phyloP scores from a whole-genome alignment of 2,797 vertebrate genomes.

The Coregonus ussuriensis region DNA sequence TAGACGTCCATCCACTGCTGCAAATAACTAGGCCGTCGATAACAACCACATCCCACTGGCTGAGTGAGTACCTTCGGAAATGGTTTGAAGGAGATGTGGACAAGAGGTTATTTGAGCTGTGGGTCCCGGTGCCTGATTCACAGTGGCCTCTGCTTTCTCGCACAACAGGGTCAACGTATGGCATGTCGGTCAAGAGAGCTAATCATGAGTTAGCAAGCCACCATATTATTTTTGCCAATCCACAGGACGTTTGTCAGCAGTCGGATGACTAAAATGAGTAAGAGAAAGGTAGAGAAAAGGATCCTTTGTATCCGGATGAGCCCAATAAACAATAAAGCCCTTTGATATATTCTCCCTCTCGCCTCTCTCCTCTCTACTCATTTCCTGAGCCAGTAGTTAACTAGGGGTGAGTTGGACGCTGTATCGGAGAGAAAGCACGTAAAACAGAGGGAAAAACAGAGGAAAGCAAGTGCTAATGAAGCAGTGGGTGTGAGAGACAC shows the following conservation, averaged over 20 bases:
- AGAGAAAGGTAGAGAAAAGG: not conserved
- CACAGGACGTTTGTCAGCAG: conserved; percentile 36
- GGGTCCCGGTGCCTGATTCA: conserved; percentile 5
- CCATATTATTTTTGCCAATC: conserved; percentile 22
- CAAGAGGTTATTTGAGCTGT: not conserved
- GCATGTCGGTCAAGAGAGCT: not conserved
- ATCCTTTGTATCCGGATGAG: conserved; percentile 14
- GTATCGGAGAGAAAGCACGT: not conserved
- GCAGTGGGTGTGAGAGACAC: not conserved
- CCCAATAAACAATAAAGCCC: conserved; percentile 7
- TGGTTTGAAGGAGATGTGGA: not conserved
- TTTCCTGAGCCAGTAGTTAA: not conserved
- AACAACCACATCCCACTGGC: not conserved
- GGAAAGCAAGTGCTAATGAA: not conserved
- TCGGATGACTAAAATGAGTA: conserved; percentile 21
- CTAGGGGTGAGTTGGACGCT: not conserved
- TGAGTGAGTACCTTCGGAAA: not conserved
- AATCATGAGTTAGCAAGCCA: conserved; percentile 26
- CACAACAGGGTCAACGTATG: not conserved
- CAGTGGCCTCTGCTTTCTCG: not conserved
- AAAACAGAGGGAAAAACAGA: not conserved
- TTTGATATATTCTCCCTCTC: conserved; percentile 5
- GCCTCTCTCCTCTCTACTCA: not conserved
- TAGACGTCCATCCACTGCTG: not conserved
- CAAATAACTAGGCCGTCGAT: not conserved